A percentile compares a stretch with the other conserved stretches of the same genome.
Conservation (phyloP, 2,113 vertebrate genomes). For the Xerus inauris region DNA sequence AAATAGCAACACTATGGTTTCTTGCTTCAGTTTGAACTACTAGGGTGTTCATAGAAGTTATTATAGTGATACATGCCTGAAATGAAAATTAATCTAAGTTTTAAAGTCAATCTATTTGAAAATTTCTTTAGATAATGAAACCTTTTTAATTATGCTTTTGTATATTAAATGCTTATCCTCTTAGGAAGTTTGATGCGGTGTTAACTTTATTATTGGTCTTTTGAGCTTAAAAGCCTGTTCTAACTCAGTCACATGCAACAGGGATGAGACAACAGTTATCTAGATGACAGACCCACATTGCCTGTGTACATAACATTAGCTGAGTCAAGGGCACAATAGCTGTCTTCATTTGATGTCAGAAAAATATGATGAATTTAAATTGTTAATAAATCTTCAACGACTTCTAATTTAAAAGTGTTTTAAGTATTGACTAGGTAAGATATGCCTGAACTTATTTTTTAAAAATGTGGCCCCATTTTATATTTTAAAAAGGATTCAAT, state of each 20-base stretch:
- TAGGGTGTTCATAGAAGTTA: not conserved
- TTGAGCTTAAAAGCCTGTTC: slow-evolving; percentile 72
- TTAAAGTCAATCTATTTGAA: slow-evolving; percentile 22
- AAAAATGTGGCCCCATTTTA: slow-evolving; percentile 76
- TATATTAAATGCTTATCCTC: not conserved
- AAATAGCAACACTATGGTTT: not conserved
- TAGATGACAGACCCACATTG: slow-evolving; percentile 74
- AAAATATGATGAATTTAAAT: slow-evolving; percentile 71
- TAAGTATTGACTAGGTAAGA: slow-evolving; percentile 76
- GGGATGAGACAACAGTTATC: slow-evolving; percentile 62
- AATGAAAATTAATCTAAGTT: slow-evolving; percentile 36
- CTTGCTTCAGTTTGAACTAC: slow-evolving; percentile 32
- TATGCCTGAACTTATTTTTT: slow-evolving; percentile 80
- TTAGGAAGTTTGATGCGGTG: not conserved
- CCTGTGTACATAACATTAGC: slow-evolving; percentile 10
- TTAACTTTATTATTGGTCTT: slow-evolving; percentile 73
- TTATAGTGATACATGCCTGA: not conserved
- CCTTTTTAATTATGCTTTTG: slow-evolving; percentile 13
- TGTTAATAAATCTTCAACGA: slow-evolving; percentile 76
- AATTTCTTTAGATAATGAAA: not conserved
- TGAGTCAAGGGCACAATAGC: slow-evolving; percentile 55
- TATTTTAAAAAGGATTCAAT: slow-evolving; percentile 80
- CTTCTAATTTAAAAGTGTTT: slow-evolving; percentile 68
- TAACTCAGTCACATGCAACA: slow-evolving; percentile 61
- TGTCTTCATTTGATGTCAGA: slow-evolving; percentile 56